These are phyloP conservation scores for Scopus umbretta DNA, from an alignment of 2,113 vertebrate genomes.

Conservation along the genomic window DNA sequence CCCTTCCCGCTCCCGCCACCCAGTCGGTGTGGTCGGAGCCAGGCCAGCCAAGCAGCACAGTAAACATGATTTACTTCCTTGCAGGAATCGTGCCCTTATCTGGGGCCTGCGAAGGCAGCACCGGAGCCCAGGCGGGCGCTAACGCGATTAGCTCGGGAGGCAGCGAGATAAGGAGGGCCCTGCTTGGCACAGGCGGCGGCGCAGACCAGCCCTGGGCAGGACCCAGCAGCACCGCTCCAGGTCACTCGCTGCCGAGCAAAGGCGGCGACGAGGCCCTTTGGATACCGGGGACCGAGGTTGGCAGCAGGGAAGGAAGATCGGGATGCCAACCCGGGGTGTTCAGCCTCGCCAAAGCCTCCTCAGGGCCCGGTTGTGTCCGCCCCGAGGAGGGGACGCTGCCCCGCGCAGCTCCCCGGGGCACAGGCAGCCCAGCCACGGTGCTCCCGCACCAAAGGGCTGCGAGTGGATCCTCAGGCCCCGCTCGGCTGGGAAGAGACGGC, in stretches of 20 bases:
- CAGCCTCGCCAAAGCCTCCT: neutral
- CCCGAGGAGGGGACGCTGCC: fast-evolving
- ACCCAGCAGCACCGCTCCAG: fast-evolving
- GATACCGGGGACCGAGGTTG: fast-evolving
- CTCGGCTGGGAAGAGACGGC: neutral
- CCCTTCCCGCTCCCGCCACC: neutral
- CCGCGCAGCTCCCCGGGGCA: fast-evolving
- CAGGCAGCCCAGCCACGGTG: fast-evolving
- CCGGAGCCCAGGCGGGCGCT: neutral
- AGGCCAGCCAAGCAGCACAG: neutral
- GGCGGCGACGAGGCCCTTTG: fast-evolving
- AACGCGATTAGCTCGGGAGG: neutral
- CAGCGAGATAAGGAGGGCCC: neutral
- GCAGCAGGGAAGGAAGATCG: neutral
- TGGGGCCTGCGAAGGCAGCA: neutral
- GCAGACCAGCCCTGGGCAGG: neutral
- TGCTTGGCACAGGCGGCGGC: fast-evolving
- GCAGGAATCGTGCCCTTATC: neutral
- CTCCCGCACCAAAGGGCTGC: neutral
- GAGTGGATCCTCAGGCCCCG: fast-evolving
- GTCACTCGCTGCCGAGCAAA: neutral
- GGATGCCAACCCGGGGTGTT: fast-evolving
- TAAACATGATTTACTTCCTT: neutral
- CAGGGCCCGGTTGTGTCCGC: fast-evolving
- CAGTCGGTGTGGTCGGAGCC: fast-evolving